phyloP scores from a whole-genome alignment of 2,888 invertebrate species.

The Tholera decimalis region DNA sequence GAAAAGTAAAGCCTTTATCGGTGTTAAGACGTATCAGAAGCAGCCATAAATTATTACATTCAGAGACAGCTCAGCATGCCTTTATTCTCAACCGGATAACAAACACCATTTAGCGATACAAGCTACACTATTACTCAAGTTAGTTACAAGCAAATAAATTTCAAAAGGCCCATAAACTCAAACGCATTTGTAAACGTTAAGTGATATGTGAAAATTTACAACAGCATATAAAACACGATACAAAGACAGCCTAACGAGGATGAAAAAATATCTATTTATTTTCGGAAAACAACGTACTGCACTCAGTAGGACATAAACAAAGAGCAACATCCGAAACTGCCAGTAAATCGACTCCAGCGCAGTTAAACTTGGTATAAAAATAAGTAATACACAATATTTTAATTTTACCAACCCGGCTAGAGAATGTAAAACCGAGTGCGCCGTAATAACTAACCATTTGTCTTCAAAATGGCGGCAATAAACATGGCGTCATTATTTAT shows the following conservation, averaged over 20 bases:
- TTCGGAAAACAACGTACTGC: slow-evolving; percentile 55
- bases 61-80: slow-evolving; percentile 1
- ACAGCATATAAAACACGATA: slow-evolving; percentile 61
- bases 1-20: background rate
- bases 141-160: slow-evolving; percentile 59
- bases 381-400: slow-evolving; percentile 91
- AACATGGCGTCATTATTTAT: slow-evolving; percentile 91
- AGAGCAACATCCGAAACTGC: slow-evolving; percentile 72
- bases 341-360: slow-evolving; percentile 87
- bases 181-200: slow-evolving; percentile 66
- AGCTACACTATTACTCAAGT: slow-evolving; percentile 42
- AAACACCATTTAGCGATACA: slow-evolving; percentile 30
- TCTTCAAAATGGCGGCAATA: slow-evolving; percentile 91
- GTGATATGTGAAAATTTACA: slow-evolving; percentile 81
- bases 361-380: slow-evolving; percentile 84
- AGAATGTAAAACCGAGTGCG: slow-evolving; percentile 90
- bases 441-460: slow-evolving; percentile 91
- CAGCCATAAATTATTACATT: slow-evolving; percentile 8
- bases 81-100: slow-evolving; percentile 28
- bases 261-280: slow-evolving; percentile 53
- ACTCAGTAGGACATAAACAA: slow-evolving; percentile 73
- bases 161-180: slow-evolving; percentile 49
- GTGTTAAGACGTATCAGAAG: slow-evolving; percentile 16
- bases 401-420: slow-evolving; percentile 87
- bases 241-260: slow-evolving; percentile 50